These are phyloP conservation scores for Lepidotrigona ventralis DNA, from an alignment of 1,140 invertebrate species.

Conservation along the genomic window DNA sequence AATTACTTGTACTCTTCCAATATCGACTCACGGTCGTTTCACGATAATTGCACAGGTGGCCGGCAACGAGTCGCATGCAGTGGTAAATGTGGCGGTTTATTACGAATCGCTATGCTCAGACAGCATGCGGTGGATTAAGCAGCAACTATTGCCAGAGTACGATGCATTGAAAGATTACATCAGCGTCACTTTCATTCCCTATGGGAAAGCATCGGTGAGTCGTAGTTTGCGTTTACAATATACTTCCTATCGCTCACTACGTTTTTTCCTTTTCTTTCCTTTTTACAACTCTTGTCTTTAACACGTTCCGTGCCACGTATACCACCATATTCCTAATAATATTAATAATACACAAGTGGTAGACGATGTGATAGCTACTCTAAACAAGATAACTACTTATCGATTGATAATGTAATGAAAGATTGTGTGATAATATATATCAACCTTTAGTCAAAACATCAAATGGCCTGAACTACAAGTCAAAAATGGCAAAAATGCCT, in stretches of 20 bases:
- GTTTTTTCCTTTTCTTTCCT: not conserved
- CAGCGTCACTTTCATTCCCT: slow-evolving; percentile 79
- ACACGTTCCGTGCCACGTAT: too few relatives aligned
- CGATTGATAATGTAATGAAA: too few relatives aligned
- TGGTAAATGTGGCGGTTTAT: slow-evolving; percentile 80
- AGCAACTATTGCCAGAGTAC: slow-evolving; percentile 75
- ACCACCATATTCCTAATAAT: too few relatives aligned
- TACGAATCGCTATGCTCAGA: slow-evolving; percentile 92
- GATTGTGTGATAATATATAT: too few relatives aligned
- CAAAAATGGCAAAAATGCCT: too few relatives aligned
- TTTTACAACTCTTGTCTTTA: not conserved
- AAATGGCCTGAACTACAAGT: too few relatives aligned
- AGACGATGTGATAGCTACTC: too few relatives aligned
- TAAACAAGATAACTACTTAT: too few relatives aligned
- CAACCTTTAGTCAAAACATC: too few relatives aligned
- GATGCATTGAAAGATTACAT: slow-evolving; percentile 63
- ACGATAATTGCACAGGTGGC: slow-evolving; percentile 30
- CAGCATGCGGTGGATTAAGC: slow-evolving; percentile 84
- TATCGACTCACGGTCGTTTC: not conserved
- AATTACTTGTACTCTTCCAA: not conserved
- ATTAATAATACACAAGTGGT: too few relatives aligned
- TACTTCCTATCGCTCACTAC: not conserved
- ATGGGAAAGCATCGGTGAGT: slow-evolving; percentile 88
- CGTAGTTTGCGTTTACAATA: slow-evolving; percentile 7
- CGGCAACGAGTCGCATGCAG: not conserved